These are phyloP conservation scores for Bombus sylvicola DNA, from an alignment of 1,140 invertebrate genomes.

Conservation along the genomic window DNA sequence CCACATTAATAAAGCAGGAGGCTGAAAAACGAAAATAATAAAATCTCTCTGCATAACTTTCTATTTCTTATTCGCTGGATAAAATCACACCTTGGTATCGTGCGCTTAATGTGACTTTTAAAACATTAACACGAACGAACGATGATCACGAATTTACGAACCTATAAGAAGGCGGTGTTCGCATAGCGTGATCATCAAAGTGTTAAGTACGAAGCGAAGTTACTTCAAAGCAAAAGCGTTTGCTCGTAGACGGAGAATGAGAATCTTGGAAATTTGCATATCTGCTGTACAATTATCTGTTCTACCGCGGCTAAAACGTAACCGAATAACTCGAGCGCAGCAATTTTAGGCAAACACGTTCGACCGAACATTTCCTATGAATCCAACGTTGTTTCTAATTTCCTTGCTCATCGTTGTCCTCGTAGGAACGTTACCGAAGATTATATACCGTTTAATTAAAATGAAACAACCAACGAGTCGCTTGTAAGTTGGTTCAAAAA, in stretches of 20 bases:
- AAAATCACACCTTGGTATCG: not conserved
- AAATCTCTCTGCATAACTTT: no score
- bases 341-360: not conserved
- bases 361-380: not conserved
- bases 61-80: no score
- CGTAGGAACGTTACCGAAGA: not conserved
- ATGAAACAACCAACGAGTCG: not conserved
- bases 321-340: no score
- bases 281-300: not conserved
- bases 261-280: slow-evolving; percentile 26
- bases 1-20: no score
- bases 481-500: no score
- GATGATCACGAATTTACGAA: not conserved
- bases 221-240: not conserved
- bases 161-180: not conserved
- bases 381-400: not conserved
- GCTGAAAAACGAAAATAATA: no score
- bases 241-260: not conserved
- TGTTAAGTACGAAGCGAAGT: not conserved
- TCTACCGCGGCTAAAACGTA: no score
- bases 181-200: not conserved
- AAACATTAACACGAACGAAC: not conserved
- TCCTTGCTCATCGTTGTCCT: not conserved
- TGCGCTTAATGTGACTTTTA: not conserved
- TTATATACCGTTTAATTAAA: not conserved